Evolutionary conservation across 2,888 invertebrate species (phyloP).

Genomic region (Eupithecia abbreviata): DNA sequence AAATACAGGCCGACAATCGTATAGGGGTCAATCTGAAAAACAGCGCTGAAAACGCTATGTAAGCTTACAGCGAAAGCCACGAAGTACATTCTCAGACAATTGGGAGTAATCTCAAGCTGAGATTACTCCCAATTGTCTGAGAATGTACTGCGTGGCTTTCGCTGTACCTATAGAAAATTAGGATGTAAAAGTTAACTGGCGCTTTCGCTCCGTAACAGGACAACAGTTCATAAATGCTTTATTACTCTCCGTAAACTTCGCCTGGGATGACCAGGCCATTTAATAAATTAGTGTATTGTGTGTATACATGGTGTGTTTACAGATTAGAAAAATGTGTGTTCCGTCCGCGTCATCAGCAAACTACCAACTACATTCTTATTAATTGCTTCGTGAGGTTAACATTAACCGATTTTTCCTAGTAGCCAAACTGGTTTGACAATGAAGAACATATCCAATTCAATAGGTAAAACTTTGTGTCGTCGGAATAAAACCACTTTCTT

Average conservation of each 20-base stretch:
- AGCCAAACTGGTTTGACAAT: background rate
- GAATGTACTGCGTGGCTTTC: background rate
- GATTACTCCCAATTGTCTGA: no score
- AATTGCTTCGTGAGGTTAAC: background rate
- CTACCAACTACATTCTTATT: background rate
- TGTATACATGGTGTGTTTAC: background rate
- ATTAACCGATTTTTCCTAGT: background rate
- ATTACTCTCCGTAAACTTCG: conserved; percentile 29
- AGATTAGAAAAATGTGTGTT: background rate
- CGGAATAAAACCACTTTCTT: background rate
- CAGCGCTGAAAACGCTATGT: no score
- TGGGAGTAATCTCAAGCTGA: no score
- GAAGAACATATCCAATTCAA: background rate
- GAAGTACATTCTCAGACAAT: no score
- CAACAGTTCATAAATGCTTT: conserved; percentile 26
- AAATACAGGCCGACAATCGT: background rate
- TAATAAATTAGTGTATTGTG: conserved; percentile 28
- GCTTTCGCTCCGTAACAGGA: conserved; percentile 22
- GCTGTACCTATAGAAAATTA: background rate
- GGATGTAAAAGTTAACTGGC: conserved; percentile 3
- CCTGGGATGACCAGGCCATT: conserved; percentile 22
- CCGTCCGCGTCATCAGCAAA: background rate
- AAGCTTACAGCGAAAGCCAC: no score
- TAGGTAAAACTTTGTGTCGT: no score
- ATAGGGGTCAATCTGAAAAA: no score